Base-by-base conservation (phyloP, 2,888 invertebrate genomes). In the Cenopis cana region DNA sequence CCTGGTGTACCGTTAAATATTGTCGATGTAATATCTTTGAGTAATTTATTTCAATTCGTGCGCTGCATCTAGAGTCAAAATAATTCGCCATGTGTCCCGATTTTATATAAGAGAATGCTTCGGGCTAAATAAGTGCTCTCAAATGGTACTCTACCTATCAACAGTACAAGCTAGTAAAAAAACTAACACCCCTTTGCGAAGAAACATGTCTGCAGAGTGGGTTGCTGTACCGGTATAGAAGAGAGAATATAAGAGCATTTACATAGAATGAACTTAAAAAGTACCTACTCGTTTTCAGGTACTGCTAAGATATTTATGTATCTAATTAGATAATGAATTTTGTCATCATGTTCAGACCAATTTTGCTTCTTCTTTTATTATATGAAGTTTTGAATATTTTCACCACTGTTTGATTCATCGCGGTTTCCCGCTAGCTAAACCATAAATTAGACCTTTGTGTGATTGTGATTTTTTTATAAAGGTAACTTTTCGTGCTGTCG, bases 31-130 rank as follows among this genome's bases (percentile, higher is more conserved):
- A 24, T 41, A 60, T 29, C 33, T 36, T 60, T 20, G 29, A 33
- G 33, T 52, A 52, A 20, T 52, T 50, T 62, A 62, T 62, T 62
- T 62, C 2, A 14, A n/a, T 41, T 20, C 20, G 4, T 59, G n/a
- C n/a, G 20, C 9, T 41, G n/a, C 46, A n/a, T n/a, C 20, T 41
- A 57, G 11, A 41, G 20, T 64, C 36, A 38, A 65, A 59, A 61
- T 61, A 56, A 24, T 67, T 60, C 33, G 59, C 54, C 38, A 17
- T 50, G 61, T 33, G 55, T 66, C 36, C 60, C 49, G 12, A 12
- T 11, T 54, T 56, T 67, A 67, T 36, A 29, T 67, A 61, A 61
- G 20, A 49, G 49, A 54, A 24, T 55, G 38, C 59, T 64, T 62
- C 14, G 5, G 18, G n/a, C 14, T 54, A 54, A 20, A n/a, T 54